Conservation (phyloP, 2,797 vertebrate species). For the Acrossocheilus fasciatus region DNA sequence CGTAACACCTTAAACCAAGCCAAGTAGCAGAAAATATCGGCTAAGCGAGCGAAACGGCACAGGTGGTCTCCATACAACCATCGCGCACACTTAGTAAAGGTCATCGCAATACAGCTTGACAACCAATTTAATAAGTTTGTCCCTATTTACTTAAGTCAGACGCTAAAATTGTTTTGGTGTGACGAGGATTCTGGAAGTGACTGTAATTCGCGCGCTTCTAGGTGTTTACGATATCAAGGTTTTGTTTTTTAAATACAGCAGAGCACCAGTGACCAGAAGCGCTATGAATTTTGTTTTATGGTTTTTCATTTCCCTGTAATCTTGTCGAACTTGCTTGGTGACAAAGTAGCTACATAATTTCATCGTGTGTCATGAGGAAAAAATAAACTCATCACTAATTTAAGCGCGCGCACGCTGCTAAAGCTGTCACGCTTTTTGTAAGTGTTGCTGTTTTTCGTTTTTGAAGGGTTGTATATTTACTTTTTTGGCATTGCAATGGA, state of each 20-base stretch:
- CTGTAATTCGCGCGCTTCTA: too few species aligned
- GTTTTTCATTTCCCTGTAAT: neutral
- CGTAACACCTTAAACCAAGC: too few species aligned
- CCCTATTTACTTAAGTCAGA: too few species aligned
- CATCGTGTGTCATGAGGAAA: neutral
- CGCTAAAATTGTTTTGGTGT: too few species aligned
- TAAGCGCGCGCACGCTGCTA: neutral
- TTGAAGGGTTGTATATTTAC: neutral
- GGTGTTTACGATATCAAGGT: too few species aligned
- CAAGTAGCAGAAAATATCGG: neutral
- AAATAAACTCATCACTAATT: neutral
- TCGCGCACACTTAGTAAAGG: neutral
- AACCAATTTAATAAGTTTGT: too few species aligned
- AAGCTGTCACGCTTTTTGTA: neutral
- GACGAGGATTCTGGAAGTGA: too few species aligned
- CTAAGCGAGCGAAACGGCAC: neutral
- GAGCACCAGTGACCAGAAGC: neutral
- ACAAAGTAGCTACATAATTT: neutral
- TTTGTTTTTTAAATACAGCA: too few species aligned
- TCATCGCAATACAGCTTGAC: neutral
- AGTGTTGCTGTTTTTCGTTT: neutral
- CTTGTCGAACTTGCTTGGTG: conserved; percentile 13
- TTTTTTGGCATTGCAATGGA: conserved; percentile 36
- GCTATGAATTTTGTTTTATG: neutral
- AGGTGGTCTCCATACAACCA: neutral